These are phyloP conservation scores for Brachyhypopomus gauderio DNA, from an alignment of 2,113 vertebrate genomes.

Conservation along the genomic window DNA sequence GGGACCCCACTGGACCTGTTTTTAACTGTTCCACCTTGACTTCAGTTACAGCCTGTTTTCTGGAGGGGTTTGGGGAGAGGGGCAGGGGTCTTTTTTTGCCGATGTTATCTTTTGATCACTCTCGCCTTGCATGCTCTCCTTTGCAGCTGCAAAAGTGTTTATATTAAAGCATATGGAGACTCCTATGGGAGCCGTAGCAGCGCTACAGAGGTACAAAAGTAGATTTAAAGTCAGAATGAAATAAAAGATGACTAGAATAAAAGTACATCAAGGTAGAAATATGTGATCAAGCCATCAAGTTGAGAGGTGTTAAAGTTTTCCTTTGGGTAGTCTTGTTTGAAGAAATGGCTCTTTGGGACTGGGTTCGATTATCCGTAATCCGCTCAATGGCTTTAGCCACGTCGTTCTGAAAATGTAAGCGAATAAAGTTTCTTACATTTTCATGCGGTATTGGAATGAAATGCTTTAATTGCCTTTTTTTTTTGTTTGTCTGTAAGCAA, in stretches of 20 bases:
- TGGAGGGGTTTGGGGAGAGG: slow-evolving; percentile 11
- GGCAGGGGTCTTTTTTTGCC: slow-evolving; percentile 27
- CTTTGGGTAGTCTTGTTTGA: slow-evolving; percentile 48
- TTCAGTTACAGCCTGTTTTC: slow-evolving; percentile 49
- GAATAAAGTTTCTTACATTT: slow-evolving; percentile 9
- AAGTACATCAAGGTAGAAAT: slow-evolving; percentile 41
- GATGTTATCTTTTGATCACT: slow-evolving; percentile 62
- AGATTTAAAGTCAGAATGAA: slow-evolving; percentile 49
- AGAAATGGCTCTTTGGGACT: slow-evolving; percentile 31
- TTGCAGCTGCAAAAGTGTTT: slow-evolving; percentile 64
- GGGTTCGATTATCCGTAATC: slow-evolving; percentile 33
- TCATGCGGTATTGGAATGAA: slow-evolving; percentile 13
- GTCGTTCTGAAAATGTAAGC: not conserved
- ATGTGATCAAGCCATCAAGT: slow-evolving; percentile 41
- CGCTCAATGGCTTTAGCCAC: not conserved
- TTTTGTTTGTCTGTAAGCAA: not conserved
- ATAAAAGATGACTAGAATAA: slow-evolving; percentile 50
- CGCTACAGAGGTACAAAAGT: slow-evolving; percentile 55
- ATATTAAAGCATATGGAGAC: slow-evolving; percentile 59
- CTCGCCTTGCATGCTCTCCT: slow-evolving; percentile 34
- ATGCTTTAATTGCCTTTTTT: slow-evolving; percentile 1
- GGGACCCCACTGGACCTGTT: slow-evolving; percentile 10
- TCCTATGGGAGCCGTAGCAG: slow-evolving; percentile 60
- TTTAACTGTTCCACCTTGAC: slow-evolving; percentile 49
- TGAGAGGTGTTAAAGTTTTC: slow-evolving; percentile 50